A percentile compares a stretch with the other conserved stretches of the same genome.
Evolutionary conservation across 2,113 vertebrate genomes (phyloP).

Genomic region (Oncorhynchus kisutch): DNA sequence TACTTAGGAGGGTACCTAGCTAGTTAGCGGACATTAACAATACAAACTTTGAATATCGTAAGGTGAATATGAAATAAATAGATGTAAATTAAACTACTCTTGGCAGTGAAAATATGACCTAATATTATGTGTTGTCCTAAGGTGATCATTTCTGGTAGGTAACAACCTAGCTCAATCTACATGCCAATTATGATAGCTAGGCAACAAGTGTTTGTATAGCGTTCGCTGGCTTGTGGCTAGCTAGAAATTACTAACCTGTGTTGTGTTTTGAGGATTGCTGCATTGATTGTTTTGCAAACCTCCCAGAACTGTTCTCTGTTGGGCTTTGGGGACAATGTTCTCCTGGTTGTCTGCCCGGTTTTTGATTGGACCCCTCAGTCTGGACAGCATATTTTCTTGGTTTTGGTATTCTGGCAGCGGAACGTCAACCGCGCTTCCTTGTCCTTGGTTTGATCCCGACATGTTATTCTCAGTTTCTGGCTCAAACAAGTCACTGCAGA

Average conservation of each 20-base stretch:
- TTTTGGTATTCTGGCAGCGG: slow-evolving; percentile 38
- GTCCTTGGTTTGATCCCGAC: slow-evolving; percentile 56
- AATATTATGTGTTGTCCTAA: no score
- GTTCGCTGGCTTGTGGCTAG: neutral
- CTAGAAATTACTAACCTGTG: slow-evolving; percentile 48
- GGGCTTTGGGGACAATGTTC: slow-evolving; percentile 74
- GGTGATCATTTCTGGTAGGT: no score
- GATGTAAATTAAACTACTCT: no score
- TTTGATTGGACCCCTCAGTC: slow-evolving; percentile 53
- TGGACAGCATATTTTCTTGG: slow-evolving; percentile 66
- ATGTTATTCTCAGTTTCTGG: slow-evolving; percentile 42
- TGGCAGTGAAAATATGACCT: no score
- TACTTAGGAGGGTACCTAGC: neutral
- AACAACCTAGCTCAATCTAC: no score
- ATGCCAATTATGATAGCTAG: neutral
- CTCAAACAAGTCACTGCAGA: neutral
- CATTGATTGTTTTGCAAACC: slow-evolving; percentile 73
- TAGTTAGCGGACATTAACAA: slow-evolving; percentile 7
- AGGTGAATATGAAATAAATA: no score
- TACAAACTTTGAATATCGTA: no score
- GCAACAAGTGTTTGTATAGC: neutral
- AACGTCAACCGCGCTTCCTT: slow-evolving; percentile 49
- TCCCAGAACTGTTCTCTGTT: slow-evolving; percentile 77
- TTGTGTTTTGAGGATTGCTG: slow-evolving; percentile 46
- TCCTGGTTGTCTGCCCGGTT: slow-evolving; percentile 80